Evolutionary conservation across 2,888 invertebrate species (phyloP), one percentile per base, ranked within the genome.

Genomic region (Achlya flavicornis): DNA sequence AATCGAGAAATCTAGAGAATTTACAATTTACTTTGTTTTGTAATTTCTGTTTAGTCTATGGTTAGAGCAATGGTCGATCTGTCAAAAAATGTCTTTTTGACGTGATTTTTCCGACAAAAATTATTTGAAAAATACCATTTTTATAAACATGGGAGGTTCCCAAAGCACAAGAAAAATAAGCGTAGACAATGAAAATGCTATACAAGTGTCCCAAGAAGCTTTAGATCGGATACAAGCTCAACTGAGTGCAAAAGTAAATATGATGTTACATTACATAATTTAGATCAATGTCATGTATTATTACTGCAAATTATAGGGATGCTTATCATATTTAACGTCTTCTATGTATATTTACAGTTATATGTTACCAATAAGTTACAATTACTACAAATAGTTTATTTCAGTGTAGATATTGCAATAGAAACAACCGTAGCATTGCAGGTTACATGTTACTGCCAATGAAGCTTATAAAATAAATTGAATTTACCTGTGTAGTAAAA

Each of bases 71-170:
- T 72, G 72, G 71, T 68, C 61, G 67, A 75, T 62, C 68, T 83
- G 84, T 81, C 81, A 80, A 78, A 89, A 90, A 83, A 91, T 92
- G 92, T 83, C 81, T 85, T 88, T 90, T 85, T 92, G 91, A 92
- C 85, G 81, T 83, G 81, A 85, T 86, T 53, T 89, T 85, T 85
- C 88, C 87, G 88, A 91, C 80, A 83, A 84, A 77, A 85, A 80
- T 81, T 86, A 85, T 83, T 85, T 79, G 76, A 79, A 82, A 78
- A 78, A 72, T 75, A 26, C 72, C 69, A 80, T 76, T 87, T 89
- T 88, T 84, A 78, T 77, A 84, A 92, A 85, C 75, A 95, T 95
- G 95, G 95, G 95, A 84, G 94, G 92, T 76, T 91, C 92, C 68
- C 90, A 94, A 81, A 95, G 95, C 83, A 93, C 95, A 70, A 83